These are phyloP conservation scores for Rhopalosiphum maidis DNA, from an alignment of 1,140 invertebrate genomes.

Conservation along the genomic window DNA sequence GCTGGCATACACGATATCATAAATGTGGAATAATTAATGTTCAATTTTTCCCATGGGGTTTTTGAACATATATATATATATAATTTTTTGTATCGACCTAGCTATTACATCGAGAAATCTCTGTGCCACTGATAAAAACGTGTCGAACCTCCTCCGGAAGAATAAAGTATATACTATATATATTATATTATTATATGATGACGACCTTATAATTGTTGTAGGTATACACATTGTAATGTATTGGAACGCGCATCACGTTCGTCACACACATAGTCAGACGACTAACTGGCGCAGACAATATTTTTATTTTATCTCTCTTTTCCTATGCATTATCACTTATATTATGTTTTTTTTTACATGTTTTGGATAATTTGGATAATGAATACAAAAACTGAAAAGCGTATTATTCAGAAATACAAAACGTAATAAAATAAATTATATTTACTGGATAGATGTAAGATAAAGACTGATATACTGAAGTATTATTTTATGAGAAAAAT, in stretches of 20 bases:
- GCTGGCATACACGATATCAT: conserved; percentile 1
- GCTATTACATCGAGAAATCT: not conserved
- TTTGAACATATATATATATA: not conserved
- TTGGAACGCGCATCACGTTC: conserved; percentile 32
- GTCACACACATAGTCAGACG: not conserved
- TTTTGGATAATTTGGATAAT: not conserved
- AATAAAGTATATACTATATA: not conserved
- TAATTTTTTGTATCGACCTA: not conserved
- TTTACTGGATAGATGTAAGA: not conserved
- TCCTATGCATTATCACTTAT: not conserved
- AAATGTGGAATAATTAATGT: conserved; percentile 37
- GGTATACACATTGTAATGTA: not conserved
- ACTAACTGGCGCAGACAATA: not conserved
- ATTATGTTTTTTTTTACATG: not conserved
- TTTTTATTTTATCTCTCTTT: not conserved
- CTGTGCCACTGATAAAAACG: not conserved
- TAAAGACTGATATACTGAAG: not conserved
- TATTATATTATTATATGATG: not conserved
- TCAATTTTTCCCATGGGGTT: conserved; percentile 10
- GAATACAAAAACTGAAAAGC: not conserved
- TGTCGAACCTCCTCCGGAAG: not conserved
- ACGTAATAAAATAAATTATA: not conserved
- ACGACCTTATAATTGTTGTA: not conserved
- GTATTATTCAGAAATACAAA: not conserved
- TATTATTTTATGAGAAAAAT: not conserved